Evolutionary conservation across 2,888 invertebrate species (phyloP), one percentile per base, ranked within the genome.

Genomic region (Ceratothoa steindachneri): DNA sequence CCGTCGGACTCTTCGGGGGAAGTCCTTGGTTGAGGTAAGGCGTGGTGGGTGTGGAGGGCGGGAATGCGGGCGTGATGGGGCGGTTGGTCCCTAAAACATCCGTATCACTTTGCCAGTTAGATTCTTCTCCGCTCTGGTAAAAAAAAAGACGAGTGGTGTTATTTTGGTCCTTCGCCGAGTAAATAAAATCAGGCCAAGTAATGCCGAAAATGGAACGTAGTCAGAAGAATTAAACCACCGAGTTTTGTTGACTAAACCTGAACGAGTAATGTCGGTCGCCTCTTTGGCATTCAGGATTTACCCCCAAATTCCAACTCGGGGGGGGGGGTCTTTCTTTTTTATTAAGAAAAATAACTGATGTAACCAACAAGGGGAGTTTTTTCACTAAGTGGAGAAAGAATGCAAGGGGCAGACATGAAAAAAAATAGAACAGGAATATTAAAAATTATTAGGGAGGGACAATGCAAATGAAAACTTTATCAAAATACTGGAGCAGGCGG

Each of bases 11-110:
- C 85, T 92, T 91, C 83, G 92, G 92, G 80, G 92, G 92, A 81
- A 90, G 85, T 73, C 90, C 89, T 83, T 91, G 91, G 83, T 91
- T 92, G 81, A 89, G 90, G 86, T 91, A 92, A 15, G 94, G 95
- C 5, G 94, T 95, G 82, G 93, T 89, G 74, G 94, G 93, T 82
- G 92, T 91, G 72, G 94, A 93, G 76, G 97, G 96, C 3, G 79
- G 79, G 87, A 97, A 97, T 72, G 93, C 92, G 60, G 97, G 96
- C 27, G 96, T 96, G 84, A 93, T 93, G 29, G 94, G 93, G 76
- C 93, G 76, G 30, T 64, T 76, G 60, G 74, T 75, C 65, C 75
- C 72, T 41, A 71, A 65, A 64, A 69, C 69, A 67, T 79, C 79
- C 1, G 71, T 74, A 65, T 79, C 79, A 30, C 79, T 79, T 68